These are phyloP conservation scores for Melanogrammus aeglefinus DNA, from an alignment of 2,797 vertebrate genomes.

Conservation along the genomic window DNA sequence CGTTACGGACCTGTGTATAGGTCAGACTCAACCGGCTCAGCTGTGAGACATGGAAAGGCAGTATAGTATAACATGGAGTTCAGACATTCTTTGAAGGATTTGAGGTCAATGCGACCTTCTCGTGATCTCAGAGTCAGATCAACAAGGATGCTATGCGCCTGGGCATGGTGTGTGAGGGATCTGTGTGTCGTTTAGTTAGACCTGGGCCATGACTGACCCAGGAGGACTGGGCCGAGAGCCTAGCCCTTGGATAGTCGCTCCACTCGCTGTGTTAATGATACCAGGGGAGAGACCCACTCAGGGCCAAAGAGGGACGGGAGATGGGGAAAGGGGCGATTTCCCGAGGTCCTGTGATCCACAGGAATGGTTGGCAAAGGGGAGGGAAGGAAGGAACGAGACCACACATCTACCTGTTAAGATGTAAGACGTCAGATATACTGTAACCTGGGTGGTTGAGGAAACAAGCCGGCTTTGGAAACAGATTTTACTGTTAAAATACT, in stretches of 20 bases:
- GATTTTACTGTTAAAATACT: too few relatives aligned
- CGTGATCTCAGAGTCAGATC: constrained; percentile 3
- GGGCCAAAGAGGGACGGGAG: constrained; percentile 9
- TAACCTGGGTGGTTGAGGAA: too few relatives aligned
- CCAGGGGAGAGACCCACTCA: constrained; percentile 19
- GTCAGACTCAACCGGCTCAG: too few relatives aligned
- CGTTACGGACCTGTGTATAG: too few relatives aligned
- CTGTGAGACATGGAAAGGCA: too few relatives aligned
- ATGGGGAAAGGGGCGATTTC: not conserved
- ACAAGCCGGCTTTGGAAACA: too few relatives aligned
- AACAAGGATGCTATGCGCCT: constrained; percentile 22
- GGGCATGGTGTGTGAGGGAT: constrained; percentile 53
- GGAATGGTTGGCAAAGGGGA: constrained; percentile 9
- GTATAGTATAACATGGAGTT: too few relatives aligned
- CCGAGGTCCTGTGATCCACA: not conserved
- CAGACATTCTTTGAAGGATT: not conserved
- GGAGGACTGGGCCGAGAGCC: constrained; percentile 46
- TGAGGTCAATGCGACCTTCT: constrained; percentile 37
- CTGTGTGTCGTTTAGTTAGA: constrained; percentile 68
- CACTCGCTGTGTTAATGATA: constrained; percentile 24
- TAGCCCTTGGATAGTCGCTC: constrained; percentile 23
- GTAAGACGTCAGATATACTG: too few relatives aligned
- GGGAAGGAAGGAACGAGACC: constrained; percentile 9
- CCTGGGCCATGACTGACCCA: constrained; percentile 61
- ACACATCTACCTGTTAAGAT: not conserved